Base-by-base conservation (phyloP, 2,113 vertebrate species). In the Platysteira castanea region DNA sequence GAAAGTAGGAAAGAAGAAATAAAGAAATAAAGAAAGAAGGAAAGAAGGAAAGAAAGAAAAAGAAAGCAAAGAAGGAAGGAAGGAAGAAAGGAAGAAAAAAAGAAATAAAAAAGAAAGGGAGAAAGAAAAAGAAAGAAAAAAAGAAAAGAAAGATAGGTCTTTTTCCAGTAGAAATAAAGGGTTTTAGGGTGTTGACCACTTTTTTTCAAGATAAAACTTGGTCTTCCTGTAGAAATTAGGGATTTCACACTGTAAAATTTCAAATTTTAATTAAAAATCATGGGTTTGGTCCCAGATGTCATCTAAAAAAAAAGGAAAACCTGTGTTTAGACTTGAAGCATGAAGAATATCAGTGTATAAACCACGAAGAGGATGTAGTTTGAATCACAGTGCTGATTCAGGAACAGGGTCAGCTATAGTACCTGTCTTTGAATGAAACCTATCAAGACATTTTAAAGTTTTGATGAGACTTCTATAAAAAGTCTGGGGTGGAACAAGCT, bases 141-240 rank as follows among this genome's bases (percentile, higher is more conserved):
- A n/a, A n/a, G n/a, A n/a, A n/a, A n/a, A n/a, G n/a, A 21, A 52
- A 2, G 27, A 22, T 6, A 30, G 2, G 3, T 3, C 4, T 3
- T 37, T 87, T 68, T 1, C 5, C 3, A 46, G 15, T 37, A 37
- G 3, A 64, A 41, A 5, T 50, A 60, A 70, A 75, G 5, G 11
- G 3, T 60, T 31, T 21, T 14, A 4, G 2, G 4, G 4, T 6
- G 2, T 16, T 63, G 4, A 30, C 2, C 2, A 7, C 4, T n/a
- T 11, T 31, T 57, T 84, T 31, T 16, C 7, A 33, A 50, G 4
- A 68, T 2, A 49, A 35, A 7, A 54, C 1, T 57, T 44, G 9
- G 22, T 76, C 4, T 0, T 59, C 4, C 9, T 15, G 2, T 13
- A 79, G 71, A 79, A 67, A 50, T 4, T 17, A 35, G 22, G 3